phyloP scores from a whole-genome alignment of 1,140 invertebrate species.

The Caenorhabditis tropicalis region DNA sequence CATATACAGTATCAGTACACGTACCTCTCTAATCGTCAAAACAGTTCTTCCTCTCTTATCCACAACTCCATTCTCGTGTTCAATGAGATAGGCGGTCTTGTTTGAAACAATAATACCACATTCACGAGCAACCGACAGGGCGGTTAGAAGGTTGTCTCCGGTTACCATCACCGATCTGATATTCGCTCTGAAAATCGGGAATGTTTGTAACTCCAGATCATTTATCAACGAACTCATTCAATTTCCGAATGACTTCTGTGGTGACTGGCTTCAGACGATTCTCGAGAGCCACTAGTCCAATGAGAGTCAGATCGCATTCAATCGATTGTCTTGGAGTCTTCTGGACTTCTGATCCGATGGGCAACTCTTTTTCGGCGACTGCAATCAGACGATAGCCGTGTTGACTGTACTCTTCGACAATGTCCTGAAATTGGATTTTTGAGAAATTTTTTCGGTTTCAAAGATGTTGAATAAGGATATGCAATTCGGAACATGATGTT shows the following conservation, averaged over 20 bases:
- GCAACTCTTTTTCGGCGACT: constrained; percentile 61
- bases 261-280: constrained; percentile 69
- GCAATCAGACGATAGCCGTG: constrained; percentile 71
- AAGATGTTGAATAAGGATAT: too few species aligned
- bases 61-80: constrained; percentile 69
- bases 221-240: constrained; percentile 61
- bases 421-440: constrained; percentile 42
- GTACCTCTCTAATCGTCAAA: constrained; percentile 62
- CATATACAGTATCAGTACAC: too few species aligned
- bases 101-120: constrained; percentile 84
- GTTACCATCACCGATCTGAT: constrained; percentile 95
- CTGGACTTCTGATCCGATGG: constrained; percentile 62
- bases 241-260: constrained; percentile 66
- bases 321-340: constrained; percentile 58
- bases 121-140: constrained; percentile 90
- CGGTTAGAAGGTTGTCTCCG: constrained; percentile 95
- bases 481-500: neutral
- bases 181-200: constrained; percentile 76
- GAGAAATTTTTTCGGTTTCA: neutral
- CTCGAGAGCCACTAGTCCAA: constrained; percentile 70
- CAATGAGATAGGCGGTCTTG: constrained; percentile 80
- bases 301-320: constrained; percentile 66
- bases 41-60: constrained; percentile 61
- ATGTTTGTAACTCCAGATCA: neutral
- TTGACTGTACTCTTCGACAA: constrained; percentile 71